Evolutionary conservation across 2,113 vertebrate species (phyloP).

Genomic region (Propithecus coquereli): DNA sequence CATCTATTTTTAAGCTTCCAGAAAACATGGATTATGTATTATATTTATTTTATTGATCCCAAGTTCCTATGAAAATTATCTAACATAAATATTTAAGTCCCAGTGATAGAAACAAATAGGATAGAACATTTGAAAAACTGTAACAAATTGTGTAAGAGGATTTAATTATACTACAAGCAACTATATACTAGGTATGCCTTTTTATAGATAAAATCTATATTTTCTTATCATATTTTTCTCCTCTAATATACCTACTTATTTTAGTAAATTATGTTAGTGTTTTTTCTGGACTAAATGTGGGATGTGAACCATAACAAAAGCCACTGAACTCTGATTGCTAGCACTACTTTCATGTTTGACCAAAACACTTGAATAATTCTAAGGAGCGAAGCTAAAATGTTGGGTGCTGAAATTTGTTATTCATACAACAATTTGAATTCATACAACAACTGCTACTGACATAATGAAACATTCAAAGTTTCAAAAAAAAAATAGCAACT

Average conservation of each 20-base stretch:
- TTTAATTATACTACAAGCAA: neutral
- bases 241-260: neutral
- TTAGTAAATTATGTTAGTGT: neutral
- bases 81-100: neutral
- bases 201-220: neutral
- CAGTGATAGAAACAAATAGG: neutral
- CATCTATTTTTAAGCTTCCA: neutral
- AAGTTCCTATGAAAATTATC: neutral
- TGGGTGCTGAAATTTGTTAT: neutral
- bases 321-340: neutral
- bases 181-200: neutral
- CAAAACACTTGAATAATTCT: slow-evolving; percentile 60
- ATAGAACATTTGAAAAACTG: neutral
- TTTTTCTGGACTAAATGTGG: neutral
- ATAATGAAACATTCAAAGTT: neutral
- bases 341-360: neutral
- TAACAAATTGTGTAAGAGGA: neutral
- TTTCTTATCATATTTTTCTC: neutral
- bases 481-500: neutral
- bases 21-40: neutral
- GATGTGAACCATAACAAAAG: neutral
- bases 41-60: neutral
- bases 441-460: neutral
- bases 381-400: slow-evolving; percentile 38
- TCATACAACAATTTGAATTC: neutral